phyloP scores from a whole-genome alignment of 2,797 vertebrate genomes.

The Arctocebus calabarensis region DNA sequence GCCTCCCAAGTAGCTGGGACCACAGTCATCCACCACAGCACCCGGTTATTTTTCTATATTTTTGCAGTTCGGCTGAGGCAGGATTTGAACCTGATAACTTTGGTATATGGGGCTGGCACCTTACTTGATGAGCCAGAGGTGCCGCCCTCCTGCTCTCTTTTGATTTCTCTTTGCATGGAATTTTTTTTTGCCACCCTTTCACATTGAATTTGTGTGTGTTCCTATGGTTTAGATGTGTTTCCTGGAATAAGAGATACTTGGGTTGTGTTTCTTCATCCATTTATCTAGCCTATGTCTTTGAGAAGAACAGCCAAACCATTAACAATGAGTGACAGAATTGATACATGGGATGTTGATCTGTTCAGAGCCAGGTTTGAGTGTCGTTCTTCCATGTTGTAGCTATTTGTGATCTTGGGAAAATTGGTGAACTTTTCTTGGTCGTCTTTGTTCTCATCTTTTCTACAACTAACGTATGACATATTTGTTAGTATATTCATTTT shows the following conservation, averaged over 20 bases:
- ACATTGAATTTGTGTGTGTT: background rate
- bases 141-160: background rate
- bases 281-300: background rate
- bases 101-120: too few species aligned
- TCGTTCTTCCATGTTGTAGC: background rate
- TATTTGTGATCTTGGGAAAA: conserved; percentile 13
- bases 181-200: background rate
- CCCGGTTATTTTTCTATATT: too few species aligned
- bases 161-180: background rate
- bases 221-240: background rate
- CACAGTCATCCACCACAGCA: too few species aligned
- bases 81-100: too few species aligned
- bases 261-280: background rate
- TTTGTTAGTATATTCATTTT: background rate
- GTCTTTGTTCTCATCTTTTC: background rate
- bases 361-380: background rate
- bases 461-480: background rate
- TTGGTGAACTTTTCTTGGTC: background rate
- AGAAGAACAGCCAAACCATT: background rate
- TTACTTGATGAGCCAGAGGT: too few species aligned
- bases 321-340: background rate
- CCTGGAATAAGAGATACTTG: background rate
- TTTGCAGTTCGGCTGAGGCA: too few species aligned
- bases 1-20: too few species aligned
- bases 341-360: background rate